Evolutionary conservation across 2,888 invertebrate genomes (phyloP), one percentile per base, ranked within the genome.

Genomic region (Leptinotarsa rubiginosa): DNA sequence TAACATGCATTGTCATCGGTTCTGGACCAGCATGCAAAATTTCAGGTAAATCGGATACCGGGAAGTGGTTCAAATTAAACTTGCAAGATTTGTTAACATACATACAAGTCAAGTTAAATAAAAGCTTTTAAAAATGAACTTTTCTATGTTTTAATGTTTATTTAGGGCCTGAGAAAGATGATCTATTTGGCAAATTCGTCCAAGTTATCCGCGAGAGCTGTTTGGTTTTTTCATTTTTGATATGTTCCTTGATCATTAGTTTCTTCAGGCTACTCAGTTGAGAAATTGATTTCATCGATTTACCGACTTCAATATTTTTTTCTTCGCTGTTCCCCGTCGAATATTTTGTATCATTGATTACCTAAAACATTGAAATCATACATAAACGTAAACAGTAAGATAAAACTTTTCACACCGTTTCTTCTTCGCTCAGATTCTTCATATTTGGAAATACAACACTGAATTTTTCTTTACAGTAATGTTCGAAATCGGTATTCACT

Each of bases 401-500:
- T n/a, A 2, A 4, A 31, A 25, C 2, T 15, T 2, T 31, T 54
- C 64, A 31, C 69, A 80, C 78, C 74, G 76, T 49, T 62, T 79
- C 77, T 31, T 77, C 69, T 64, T 74, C 70, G 15, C 65, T 65
- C 7, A 80, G 20, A 62, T 70, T 72, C 20, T 77, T 74, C n/a
- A 73, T 41, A 20, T 70, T 68, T 2, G 74, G 73, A 49, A 75
- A 69, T 5, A 75, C 72, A 4, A 81, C 64, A 22, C 70, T 79
- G 74, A 81, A 86, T 50, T 83, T 84, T 10, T 83, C 81, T 25
- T 74, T 79, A 74, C 87, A 87, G 79, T 79, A 88, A 49, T 79
- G 72, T 31, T 86, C 83, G 75, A 85, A 88, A 65, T 81, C 79
- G 1, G 83, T 81, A 47, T 80, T 78, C 12, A 87, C 74, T 41